Conservation (phyloP, 1,140 invertebrate species). For the Teleopsis dalmanni region DNA sequence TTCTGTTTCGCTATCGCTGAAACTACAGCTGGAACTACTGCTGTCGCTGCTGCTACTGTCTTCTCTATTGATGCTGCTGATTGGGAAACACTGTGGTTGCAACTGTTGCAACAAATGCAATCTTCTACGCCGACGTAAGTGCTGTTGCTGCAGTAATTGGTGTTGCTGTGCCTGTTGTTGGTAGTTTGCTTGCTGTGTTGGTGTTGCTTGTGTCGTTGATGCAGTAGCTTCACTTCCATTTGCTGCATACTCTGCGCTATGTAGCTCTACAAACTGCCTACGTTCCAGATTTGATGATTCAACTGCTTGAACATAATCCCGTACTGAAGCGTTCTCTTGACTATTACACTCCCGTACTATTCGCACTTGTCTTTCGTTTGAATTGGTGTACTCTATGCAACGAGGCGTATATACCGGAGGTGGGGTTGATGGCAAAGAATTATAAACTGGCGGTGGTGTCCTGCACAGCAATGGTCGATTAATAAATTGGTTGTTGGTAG, state of each 20-base stretch:
- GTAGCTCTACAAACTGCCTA: too few species aligned
- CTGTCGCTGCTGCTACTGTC: slow-evolving; percentile 21
- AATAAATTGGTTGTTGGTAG: neutral
- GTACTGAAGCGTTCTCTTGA: too few species aligned
- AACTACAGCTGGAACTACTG: neutral
- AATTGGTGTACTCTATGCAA: too few species aligned
- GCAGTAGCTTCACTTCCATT: neutral
- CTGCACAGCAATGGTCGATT: slow-evolving; percentile 12
- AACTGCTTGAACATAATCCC: too few species aligned
- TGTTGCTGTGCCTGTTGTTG: slow-evolving; percentile 18
- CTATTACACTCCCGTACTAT: too few species aligned
- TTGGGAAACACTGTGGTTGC: slow-evolving; percentile 21
- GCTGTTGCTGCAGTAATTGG: slow-evolving; percentile 15
- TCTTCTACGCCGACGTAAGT: slow-evolving; percentile 21
- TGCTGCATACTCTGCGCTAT: too few species aligned
- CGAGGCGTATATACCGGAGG: slow-evolving; percentile 33
- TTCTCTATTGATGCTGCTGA: slow-evolving; percentile 20
- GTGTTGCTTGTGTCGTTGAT: neutral
- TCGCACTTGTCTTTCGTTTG: too few species aligned
- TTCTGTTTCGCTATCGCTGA: neutral
- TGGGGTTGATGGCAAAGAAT: slow-evolving; percentile 26
- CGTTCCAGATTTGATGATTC: too few species aligned
- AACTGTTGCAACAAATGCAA: slow-evolving; percentile 20
- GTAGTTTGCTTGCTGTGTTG: neutral
- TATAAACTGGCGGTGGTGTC: slow-evolving; percentile 25